Evolutionary conservation across 2,113 vertebrate species (phyloP).

Genomic region (Puffinus mauretanicus): DNA sequence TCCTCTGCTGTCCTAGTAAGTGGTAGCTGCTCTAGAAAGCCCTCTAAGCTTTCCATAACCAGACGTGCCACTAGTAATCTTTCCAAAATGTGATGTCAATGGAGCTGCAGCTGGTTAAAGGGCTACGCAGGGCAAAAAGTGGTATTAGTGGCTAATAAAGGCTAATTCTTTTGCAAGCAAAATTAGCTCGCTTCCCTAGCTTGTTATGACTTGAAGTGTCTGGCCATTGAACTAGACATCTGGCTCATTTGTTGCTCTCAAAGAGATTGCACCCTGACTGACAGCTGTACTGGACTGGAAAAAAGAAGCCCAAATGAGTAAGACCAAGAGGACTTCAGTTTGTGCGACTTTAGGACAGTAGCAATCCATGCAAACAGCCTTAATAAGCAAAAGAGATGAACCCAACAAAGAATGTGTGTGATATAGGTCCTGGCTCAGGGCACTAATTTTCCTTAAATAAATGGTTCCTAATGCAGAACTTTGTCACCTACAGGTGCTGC

Average conservation of each 20-base stretch:
- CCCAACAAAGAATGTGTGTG: not conserved
- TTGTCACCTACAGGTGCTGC: not conserved
- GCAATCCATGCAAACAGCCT: not conserved
- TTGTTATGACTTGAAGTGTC: constrained; percentile 76
- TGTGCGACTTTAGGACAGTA: constrained; percentile 30
- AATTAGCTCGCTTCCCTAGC: constrained; percentile 68
- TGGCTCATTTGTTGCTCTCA: constrained; percentile 70
- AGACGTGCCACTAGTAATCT: constrained; percentile 36
- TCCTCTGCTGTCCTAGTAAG: not conserved
- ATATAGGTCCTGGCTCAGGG: not conserved
- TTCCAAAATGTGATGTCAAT: constrained; percentile 61
- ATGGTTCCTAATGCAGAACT: not conserved
- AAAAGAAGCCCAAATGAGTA: constrained; percentile 40
- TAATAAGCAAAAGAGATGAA: constrained; percentile 13
- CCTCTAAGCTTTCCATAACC: constrained; percentile 28
- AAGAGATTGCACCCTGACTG: constrained; percentile 53
- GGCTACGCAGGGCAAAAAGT: constrained; percentile 47
- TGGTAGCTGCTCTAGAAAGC: constrained; percentile 19
- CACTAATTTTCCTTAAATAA: not conserved
- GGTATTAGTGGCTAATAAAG: constrained; percentile 68
- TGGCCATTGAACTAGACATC: constrained; percentile 62
- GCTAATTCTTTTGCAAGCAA: constrained; percentile 72
- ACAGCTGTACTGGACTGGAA: constrained; percentile 52
- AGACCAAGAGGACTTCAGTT: constrained; percentile 50
- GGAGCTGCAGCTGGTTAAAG: constrained; percentile 62